phyloP scores from a whole-genome alignment of 64 coral and sea anemone genomes.

The Astreopora myriophthalma region DNA sequence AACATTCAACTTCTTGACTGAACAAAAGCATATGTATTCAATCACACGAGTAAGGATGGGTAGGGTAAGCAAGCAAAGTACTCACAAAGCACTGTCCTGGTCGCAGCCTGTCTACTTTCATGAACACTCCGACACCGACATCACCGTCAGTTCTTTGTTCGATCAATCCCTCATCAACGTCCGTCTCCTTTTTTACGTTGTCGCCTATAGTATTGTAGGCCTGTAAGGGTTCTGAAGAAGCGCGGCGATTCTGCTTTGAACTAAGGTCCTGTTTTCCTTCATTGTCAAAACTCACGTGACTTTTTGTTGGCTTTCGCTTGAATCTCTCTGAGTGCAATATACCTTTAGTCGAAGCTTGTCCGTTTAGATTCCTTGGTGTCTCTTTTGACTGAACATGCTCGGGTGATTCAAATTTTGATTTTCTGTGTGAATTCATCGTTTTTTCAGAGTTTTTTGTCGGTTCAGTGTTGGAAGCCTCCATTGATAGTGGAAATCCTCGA shows the following conservation, averaged over 20 bases:
- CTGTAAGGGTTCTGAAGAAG: neutral
- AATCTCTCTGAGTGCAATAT: neutral
- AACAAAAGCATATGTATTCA: neutral
- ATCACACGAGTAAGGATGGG: neutral
- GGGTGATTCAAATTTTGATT: neutral
- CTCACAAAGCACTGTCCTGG: slow-evolving; percentile 87
- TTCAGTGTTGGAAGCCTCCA: neutral
- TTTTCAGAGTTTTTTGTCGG: neutral
- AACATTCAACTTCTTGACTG: no score
- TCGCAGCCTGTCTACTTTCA: slow-evolving; percentile 76
- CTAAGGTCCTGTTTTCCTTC: neutral
- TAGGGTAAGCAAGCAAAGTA: neutral
- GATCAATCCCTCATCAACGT: neutral
- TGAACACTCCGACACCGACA: slow-evolving; percentile 85
- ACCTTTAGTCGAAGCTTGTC: slow-evolving; percentile 6
- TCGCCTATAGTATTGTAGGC: neutral
- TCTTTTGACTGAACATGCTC: neutral
- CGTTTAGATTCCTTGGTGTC: neutral
- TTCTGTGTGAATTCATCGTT: neutral
- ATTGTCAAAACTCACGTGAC: slow-evolving; percentile 29
- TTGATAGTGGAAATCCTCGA: neutral
- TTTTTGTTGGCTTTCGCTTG: neutral
- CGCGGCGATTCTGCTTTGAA: neutral
- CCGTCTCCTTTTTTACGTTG: neutral
- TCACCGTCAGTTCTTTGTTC: neutral